Evolutionary conservation across 2,113 vertebrate genomes (phyloP).

Genomic region (Clarias gariepinus): DNA sequence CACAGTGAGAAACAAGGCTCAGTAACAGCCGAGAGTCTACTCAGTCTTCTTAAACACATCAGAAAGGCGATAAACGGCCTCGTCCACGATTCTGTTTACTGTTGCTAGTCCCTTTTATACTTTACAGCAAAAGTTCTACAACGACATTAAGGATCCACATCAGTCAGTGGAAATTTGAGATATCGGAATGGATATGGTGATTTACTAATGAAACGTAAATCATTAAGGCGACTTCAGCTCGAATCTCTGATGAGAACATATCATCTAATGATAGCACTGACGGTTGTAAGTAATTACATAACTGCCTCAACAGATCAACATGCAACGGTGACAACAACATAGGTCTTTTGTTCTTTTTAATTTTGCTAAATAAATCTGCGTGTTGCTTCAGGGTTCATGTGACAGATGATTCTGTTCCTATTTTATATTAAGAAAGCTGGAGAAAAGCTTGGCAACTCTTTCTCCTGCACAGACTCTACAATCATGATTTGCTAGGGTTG

Average conservation of each 20-base stretch:
- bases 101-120: neutral
- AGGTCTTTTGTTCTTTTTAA: neutral
- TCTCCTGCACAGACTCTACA: neutral
- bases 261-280: neutral
- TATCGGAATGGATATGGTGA: neutral
- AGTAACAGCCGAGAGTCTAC: conserved; percentile 19
- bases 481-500: neutral
- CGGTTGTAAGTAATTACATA: neutral
- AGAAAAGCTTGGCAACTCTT: neutral
- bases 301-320: neutral
- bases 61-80: conserved; percentile 7
- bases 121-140: conserved; percentile 12
- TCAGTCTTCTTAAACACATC: conserved; percentile 29
- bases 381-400: conserved; percentile 5
- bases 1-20: neutral
- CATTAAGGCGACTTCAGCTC: neutral
- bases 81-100: neutral
- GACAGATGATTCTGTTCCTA: conserved; percentile 7
- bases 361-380: neutral
- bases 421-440: conserved; percentile 9
- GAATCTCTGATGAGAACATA: neutral
- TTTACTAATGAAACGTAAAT: neutral
- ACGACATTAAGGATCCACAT: neutral
- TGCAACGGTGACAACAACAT: neutral
- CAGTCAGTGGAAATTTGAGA: neutral